These are phyloP conservation scores for Steinernema khuongi DNA, from an alignment of 1,140 invertebrate species.

Conservation along the genomic window DNA sequence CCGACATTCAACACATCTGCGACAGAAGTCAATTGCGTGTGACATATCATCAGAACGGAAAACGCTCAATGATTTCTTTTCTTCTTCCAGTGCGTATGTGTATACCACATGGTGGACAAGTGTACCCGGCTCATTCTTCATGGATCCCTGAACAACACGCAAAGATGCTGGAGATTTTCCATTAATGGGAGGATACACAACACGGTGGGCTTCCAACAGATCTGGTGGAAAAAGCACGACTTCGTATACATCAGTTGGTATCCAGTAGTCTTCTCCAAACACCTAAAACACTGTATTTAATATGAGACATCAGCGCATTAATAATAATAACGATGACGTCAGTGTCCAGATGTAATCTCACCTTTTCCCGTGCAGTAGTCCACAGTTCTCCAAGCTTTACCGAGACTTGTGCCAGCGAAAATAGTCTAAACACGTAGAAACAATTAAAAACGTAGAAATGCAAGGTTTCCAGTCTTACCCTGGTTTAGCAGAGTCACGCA, in stretches of 20 bases:
- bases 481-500: constrained; percentile 1
- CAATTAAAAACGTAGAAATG: constrained; percentile 6
- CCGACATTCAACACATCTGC: constrained; percentile 27
- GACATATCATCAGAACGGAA: constrained; percentile 36
- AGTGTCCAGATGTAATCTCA: too few species aligned
- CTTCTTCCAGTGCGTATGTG: neutral
- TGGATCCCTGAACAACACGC: constrained; percentile 30
- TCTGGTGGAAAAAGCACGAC: constrained; percentile 33
- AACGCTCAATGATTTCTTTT: constrained; percentile 12
- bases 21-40: constrained; percentile 34
- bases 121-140: constrained; percentile 26
- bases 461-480: constrained; percentile 16
- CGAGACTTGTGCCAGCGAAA: constrained; percentile 34
- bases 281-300: too few species aligned
- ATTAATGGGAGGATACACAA: neutral
- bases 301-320: too few species aligned
- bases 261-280: constrained; percentile 39
- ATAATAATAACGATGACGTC: too few species aligned
- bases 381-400: constrained; percentile 32
- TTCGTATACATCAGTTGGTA: constrained; percentile 34
- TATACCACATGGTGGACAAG: constrained; percentile 29
- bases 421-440: constrained; percentile 26
- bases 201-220: constrained; percentile 26
- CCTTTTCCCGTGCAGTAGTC: constrained; percentile 26
- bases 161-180: constrained; percentile 17